Evolutionary conservation across 2,113 vertebrate genomes (phyloP).

Genomic region (Cheirogaleus medius): DNA sequence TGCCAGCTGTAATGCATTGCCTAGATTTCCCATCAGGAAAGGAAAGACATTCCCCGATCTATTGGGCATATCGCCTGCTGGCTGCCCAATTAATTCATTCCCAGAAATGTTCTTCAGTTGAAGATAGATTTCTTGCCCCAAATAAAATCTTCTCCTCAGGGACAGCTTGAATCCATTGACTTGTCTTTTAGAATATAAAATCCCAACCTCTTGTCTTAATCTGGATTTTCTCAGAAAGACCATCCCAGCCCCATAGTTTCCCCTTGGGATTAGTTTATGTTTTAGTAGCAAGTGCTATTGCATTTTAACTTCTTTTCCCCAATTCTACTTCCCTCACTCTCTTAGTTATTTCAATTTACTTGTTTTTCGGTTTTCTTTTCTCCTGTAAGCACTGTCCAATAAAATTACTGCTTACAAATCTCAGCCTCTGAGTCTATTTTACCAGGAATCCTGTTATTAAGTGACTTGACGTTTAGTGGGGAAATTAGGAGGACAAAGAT

Average conservation of each 20-base stretch:
- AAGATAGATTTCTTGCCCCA: neutral
- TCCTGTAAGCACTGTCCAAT: neutral
- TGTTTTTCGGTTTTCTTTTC: neutral
- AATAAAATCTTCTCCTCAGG: neutral
- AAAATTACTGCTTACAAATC: neutral
- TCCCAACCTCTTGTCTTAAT: neutral
- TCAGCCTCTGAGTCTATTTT: neutral
- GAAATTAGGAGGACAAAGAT: neutral
- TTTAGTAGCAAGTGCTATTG: neutral
- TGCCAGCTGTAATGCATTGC: neutral
- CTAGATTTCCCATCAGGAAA: neutral
- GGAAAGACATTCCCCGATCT: accelerated
- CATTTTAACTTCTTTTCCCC: neutral
- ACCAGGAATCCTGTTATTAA: neutral
- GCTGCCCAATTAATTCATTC: neutral
- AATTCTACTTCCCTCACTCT: neutral
- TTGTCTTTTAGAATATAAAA: neutral
- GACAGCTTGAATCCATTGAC: accelerated
- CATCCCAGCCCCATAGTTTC: neutral
- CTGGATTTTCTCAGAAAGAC: neutral
- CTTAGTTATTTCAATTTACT: neutral
- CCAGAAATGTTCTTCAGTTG: neutral
- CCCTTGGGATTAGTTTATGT: neutral
- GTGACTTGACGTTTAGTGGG: neutral
- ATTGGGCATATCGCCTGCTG: neutral